Evolutionary conservation across 1,140 invertebrate species (phyloP), one percentile per base, ranked within the genome.

Genomic region (Parasteatoda tepidariorum): DNA sequence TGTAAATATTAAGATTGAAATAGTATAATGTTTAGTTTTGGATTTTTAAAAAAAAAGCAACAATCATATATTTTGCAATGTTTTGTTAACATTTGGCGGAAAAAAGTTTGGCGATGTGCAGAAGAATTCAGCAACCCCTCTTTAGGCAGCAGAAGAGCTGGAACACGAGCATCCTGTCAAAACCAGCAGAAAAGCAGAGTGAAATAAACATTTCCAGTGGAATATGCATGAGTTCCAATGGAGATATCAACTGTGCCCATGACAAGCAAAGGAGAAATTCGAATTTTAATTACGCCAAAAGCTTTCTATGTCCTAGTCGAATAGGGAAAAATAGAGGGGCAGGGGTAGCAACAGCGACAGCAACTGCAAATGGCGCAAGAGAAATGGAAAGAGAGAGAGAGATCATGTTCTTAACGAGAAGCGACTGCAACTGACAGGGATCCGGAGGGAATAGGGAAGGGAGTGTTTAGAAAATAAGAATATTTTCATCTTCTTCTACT

Each of bases 161-260:
- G 33, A 9, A 22, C 61, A 26, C 34, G 59, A 59, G n/a, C 57
- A 7, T 9, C 13, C 74, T 64, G 74, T 78, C 74, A 78, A 33
- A 54, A n/a, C 34, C 74, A 78, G 74, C 73, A 33, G 55, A 61
- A 75, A 75, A 75, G 31, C 31, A 66, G 74, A 78, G 62, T 66
- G 74, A 78, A 78, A 78, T 78, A 78, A 78, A 78, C 74, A 78
- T 78, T 78, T 66, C 61, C 74, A 41, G 15, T 34, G 26, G 74
- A 78, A 78, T 78, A 78, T 78, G 61, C 61, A 66, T 78, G 74
- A 78, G 74, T 78, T 78, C 74, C 74, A 78, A 78, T 78, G 74
- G 74, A 78, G 74, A 78, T 78, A 66, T 66, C 61, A 78, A 78
- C 74, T 66, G 74, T 78, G 74, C 61, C 57, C 61, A 38, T 78